Conservation (phyloP, 2,797 vertebrate genomes). For the Leptodon cayanensis region DNA sequence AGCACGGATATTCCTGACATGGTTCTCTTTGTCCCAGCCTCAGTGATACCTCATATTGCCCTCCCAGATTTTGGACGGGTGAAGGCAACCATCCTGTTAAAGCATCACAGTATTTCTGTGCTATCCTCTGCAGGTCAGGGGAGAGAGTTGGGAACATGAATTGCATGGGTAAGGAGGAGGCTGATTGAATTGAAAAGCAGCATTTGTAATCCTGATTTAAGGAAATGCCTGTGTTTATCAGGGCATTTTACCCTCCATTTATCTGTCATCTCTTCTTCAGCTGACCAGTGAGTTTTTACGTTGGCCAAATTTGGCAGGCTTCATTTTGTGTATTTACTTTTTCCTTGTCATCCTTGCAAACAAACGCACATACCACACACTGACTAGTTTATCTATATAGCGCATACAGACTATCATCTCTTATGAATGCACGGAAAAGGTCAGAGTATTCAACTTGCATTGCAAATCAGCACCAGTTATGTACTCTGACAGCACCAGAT, state of each 20-base stretch:
- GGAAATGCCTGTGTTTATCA: background rate
- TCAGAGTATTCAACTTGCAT: slow-evolving; percentile 45
- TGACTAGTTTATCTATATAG: background rate
- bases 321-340: background rate
- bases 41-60: background rate
- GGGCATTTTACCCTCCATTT: background rate
- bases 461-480: slow-evolving; percentile 57
- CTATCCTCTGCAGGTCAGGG: background rate
- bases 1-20: background rate
- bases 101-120: background rate
- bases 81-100: background rate
- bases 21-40: background rate
- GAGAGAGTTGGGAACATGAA: background rate
- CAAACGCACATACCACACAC: background rate
- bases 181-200: background rate
- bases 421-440: background rate
- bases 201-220: background rate
- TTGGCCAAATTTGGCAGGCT: background rate
- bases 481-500: slow-evolving; percentile 63
- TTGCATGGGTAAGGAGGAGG: background rate
- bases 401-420: background rate
- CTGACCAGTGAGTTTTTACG: background rate
- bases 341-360: background rate
- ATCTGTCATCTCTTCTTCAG: background rate
- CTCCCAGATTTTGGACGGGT: background rate